Evolutionary conservation across 2,888 invertebrate species (phyloP), one percentile per base, ranked within the genome.

Genomic region (Xylota sylvarum): DNA sequence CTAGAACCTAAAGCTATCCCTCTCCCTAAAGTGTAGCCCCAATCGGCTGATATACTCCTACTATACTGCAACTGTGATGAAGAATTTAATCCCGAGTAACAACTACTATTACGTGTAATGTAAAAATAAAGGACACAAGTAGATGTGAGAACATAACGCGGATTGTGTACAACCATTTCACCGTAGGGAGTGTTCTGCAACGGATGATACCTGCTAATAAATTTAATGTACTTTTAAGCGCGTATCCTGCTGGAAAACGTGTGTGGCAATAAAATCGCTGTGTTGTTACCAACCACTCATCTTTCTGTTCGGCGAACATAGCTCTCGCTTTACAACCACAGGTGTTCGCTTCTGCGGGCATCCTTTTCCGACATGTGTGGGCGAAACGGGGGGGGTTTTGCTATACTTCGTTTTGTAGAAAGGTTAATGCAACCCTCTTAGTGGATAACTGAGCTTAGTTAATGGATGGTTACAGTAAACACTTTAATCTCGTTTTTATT

Each of bases 191-290:
- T 46, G 35, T 12, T 32, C 12, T 17, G 40, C 30, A 5, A 40
- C 14, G 35, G 37, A 50, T 48, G 60, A 7, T 60, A 35, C 35
- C 9, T 6, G 32, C n/a, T 52, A 43, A 58, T 65, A 77, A 65
- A 72, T 69, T 82, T 72, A 77, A 77, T 78, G 78, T 64, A 55
- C 60, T 62, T 73, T 65, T 72, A 62, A 67, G 72, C 46, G 50
- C 50, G 50, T 46, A 74, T 69, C 67, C 60, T 81, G 73, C 56
- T 65, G 48, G 55, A 77, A 77, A 70, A 70, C 19, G 40, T 43
- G 46, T 48, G 77, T 65, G 72, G 72, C 60, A 73, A 62, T 83
- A 67, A 83, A 73, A 72, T 43, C 64, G 35, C 35, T n/a, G 56
- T 43, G 55, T 27, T 62, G 17, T 19, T 55, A n/a, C 46, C 55